Conservation (phyloP, 1,140 invertebrate genomes). For the Drosophila bocqueti region DNA sequence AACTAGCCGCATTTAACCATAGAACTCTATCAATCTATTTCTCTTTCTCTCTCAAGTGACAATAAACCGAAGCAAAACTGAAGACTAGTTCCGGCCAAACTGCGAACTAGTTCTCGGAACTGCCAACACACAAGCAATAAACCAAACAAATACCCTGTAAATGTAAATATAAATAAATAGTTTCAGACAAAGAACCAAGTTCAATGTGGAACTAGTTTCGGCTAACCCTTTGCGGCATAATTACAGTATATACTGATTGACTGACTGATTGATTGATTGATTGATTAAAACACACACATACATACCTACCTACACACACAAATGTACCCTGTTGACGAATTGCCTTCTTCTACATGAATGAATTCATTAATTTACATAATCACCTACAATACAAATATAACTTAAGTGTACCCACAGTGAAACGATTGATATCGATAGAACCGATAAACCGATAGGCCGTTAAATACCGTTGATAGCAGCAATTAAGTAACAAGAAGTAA, state of each 20-base stretch:
- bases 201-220: conserved; percentile 29
- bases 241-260: conserved; percentile 12
- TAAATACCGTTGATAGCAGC: conserved; percentile 17
- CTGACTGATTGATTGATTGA: conserved; percentile 25
- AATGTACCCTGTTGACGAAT: conserved; percentile 77
- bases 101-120: conserved; percentile 11
- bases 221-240: background rate
- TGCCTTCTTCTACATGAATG: conserved; percentile 68
- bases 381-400: conserved; percentile 78
- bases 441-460: conserved; percentile 38
- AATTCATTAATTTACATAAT: conserved; percentile 64
- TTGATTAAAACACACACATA: conserved; percentile 15
- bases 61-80: conserved; percentile 48
- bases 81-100: background rate
- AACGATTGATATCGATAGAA: conserved; percentile 33
- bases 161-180: conserved; percentile 33
- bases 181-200: conserved; percentile 27
- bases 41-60: conserved; percentile 36
- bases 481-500: conserved; percentile 29
- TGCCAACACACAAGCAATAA: conserved; percentile 6
- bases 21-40: conserved; percentile 15
- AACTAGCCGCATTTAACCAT: conserved; percentile 40
- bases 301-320: conserved; percentile 45
- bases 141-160: conserved; percentile 13
- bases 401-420: conserved; percentile 41